Percentiles rank a stretch among this genome's conserved stretches.
These are phyloP conservation scores for Cerceris rybyensis DNA, from an alignment of 2,888 invertebrate species.

Conservation along the genomic window DNA sequence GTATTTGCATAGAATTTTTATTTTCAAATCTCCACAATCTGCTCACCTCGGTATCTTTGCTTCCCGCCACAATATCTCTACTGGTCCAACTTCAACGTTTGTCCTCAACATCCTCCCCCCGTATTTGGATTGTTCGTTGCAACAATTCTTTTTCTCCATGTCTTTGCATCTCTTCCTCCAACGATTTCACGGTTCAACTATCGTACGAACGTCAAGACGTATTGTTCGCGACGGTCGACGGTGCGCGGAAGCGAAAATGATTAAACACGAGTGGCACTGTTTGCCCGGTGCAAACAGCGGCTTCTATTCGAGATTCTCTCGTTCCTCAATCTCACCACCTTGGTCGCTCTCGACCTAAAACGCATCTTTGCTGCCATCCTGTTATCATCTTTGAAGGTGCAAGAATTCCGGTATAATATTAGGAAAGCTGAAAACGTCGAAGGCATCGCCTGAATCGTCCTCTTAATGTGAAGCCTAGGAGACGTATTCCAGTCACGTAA, in stretches of 20 bases:
- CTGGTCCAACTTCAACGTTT: too few relatives aligned
- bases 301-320: constrained; percentile 27
- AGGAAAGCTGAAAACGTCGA: background rate
- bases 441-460: background rate
- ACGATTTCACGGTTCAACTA: constrained; percentile 38
- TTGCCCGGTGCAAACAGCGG: constrained; percentile 43
- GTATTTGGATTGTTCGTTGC: background rate
- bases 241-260: constrained; percentile 47
- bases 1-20: too few relatives aligned
- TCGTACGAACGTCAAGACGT: constrained; percentile 27
- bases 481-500: constrained; percentile 73
- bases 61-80: too few relatives aligned
- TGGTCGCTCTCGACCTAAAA: background rate
- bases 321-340: constrained; percentile 8
- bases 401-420: too few relatives aligned
- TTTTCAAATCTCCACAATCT: too few relatives aligned
- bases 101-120: too few relatives aligned
- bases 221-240: constrained; percentile 47
- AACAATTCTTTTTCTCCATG: background rate
- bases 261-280: constrained; percentile 54
- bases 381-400: too few relatives aligned
- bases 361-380: background rate
- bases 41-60: too few relatives aligned
- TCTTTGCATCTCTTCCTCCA: background rate
- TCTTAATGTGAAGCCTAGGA: constrained; percentile 6